phyloP scores from a whole-genome alignment of 2,888 invertebrate genomes.

The Nomada fabriciana region DNA sequence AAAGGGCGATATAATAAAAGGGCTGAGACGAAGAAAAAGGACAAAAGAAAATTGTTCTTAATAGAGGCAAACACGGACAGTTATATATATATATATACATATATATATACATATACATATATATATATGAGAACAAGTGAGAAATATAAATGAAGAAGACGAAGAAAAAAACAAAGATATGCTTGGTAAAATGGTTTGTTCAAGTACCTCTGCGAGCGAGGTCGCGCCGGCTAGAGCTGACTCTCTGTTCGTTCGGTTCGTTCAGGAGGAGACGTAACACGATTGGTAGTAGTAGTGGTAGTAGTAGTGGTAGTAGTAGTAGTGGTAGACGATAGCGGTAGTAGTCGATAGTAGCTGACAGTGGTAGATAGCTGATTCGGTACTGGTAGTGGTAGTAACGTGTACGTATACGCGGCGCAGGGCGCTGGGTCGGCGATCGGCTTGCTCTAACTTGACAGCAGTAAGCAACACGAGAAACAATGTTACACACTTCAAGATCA shows the following conservation, averaged over 20 bases:
- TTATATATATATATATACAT: background rate
- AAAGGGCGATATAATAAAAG: background rate
- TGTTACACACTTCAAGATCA: constrained; percentile 70
- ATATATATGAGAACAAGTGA: background rate
- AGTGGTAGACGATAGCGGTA: constrained; percentile 81
- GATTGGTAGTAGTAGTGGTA: constrained; percentile 81
- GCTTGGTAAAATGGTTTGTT: constrained; percentile 74
- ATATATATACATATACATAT: background rate
- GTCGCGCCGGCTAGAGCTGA: constrained; percentile 82
- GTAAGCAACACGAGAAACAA: constrained; percentile 79
- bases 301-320: constrained; percentile 76
- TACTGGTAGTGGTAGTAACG: constrained; percentile 80
- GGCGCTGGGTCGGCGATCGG: constrained; percentile 82
- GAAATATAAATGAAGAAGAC: background rate
- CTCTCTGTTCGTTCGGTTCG: constrained; percentile 80
- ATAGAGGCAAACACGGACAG: background rate
- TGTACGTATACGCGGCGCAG: constrained; percentile 83
- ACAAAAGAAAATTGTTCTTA: background rate
- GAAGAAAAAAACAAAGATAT: constrained; percentile 36
- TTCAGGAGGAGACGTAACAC: constrained; percentile 83
- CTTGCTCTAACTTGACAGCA: constrained; percentile 84
- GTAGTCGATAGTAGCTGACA: constrained; percentile 80
- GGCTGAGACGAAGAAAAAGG: background rate
- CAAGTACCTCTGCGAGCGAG: constrained; percentile 84
- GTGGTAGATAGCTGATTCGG: constrained; percentile 82